phyloP scores from a whole-genome alignment of 1,140 invertebrate species.

The Zaprionus taronus region DNA sequence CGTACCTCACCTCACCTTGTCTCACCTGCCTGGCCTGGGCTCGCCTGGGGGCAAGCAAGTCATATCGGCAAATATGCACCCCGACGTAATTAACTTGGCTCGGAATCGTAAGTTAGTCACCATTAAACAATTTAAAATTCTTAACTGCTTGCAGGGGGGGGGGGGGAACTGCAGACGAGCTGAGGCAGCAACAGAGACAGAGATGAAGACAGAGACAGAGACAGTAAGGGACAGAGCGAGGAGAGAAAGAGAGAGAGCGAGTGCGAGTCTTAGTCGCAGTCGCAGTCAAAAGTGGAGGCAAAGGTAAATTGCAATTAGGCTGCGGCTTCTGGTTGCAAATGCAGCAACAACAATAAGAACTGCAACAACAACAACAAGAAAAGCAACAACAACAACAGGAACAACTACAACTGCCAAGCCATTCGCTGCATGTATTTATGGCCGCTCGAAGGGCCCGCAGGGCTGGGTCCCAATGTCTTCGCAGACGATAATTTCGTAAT shows the following conservation, averaged over 20 bases:
- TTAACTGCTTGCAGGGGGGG: constrained; percentile 55
- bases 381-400: background rate
- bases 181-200: constrained; percentile 6
- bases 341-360: constrained; percentile 40
- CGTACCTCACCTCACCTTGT: background rate
- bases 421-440: constrained; percentile 78
- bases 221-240: background rate
- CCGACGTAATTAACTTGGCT: constrained; percentile 80
- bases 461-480: constrained; percentile 63
- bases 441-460: constrained; percentile 56
- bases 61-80: constrained; percentile 80
- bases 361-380: constrained; percentile 24
- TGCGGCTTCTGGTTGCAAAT: constrained; percentile 80
- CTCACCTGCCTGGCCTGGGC: constrained; percentile 27
- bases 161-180: background rate
- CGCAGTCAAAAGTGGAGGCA: constrained; percentile 38
- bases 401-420: constrained; percentile 19
- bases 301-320: constrained; percentile 83
- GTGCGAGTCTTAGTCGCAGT: too few relatives aligned
- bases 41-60: constrained; percentile 51
- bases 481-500: constrained; percentile 79
- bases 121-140: constrained; percentile 83
- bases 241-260: too few relatives aligned
- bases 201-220: background rate
- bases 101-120: constrained; percentile 83